Conservation (phyloP, 1,140 invertebrate genomes). For the Callitettix versicolor region DNA sequence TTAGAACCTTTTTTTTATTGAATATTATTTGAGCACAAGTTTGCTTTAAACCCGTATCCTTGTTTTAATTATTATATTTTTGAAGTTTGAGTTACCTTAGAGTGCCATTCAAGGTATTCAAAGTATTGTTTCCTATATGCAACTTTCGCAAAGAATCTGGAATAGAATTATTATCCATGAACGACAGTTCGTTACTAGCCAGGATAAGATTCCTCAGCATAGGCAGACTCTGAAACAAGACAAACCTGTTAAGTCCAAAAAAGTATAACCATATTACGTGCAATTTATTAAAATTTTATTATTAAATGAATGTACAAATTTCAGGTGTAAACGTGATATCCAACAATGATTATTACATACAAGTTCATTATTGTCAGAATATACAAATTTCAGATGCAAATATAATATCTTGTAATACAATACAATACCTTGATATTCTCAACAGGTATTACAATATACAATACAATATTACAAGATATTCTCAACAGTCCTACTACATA, state of each 20-base stretch:
- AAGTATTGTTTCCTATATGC: constrained; percentile 58
- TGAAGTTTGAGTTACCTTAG: constrained; percentile 37
- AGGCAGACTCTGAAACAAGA: constrained; percentile 46
- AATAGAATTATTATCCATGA: constrained; percentile 51
- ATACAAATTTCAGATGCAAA: no score
- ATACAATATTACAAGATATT: no score
- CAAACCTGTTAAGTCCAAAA: background rate
- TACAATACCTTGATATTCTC: no score
- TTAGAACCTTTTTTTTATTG: no score
- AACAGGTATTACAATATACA: no score
- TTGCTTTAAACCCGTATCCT: no score
- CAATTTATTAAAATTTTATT: background rate
- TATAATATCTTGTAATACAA: no score
- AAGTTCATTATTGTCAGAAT: no score
- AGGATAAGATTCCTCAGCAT: constrained; percentile 54
- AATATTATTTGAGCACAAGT: no score
- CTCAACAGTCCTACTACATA: no score
- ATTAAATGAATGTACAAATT: background rate
- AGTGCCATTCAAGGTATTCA: constrained; percentile 60
- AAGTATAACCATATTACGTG: constrained; percentile 1
- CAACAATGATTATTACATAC: no score
- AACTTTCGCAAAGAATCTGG: constrained; percentile 51
- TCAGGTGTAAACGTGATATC: background rate
- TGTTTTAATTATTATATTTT: no score
- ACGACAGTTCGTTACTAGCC: constrained; percentile 55